Base-by-base conservation (phyloP, 2,888 invertebrate genomes). In the Polydrusus tereticollis region DNA sequence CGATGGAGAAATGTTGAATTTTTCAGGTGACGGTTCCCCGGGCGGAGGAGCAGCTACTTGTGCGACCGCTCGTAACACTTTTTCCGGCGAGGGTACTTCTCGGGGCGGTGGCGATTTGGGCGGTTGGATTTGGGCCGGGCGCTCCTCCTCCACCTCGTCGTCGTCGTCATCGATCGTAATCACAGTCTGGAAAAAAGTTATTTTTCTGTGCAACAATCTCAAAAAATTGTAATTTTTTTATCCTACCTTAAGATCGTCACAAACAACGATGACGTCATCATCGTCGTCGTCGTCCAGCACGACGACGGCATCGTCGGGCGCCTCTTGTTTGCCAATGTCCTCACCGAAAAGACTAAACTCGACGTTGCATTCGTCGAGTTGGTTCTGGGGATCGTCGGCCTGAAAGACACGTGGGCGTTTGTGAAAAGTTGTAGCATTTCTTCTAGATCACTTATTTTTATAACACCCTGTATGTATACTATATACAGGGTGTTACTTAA, bases 271-370 rank as follows among this genome's bases (percentile, higher is more conserved):
- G 10, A 60, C 60, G 41, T 60, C 60, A 10, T 60, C 60, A 10
- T 60, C 60, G 16, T 43, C 43, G 6, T 59, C 59, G n/a, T 60
- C 60, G 21, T 60, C 60, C 45, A 60, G 45, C 4, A 60, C 21
- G 4, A 60, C 45, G n/a, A 60, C 29, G 12, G 41, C n/a, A 14
- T 41, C 43, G 14, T 26, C 41, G 1, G 60, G n/a, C 0, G 29
- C 1, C 16, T 55, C 52, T 10, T 16, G 16, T 6, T 60, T 60
- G 12, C 23, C 14, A 26, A 43, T 16, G 18, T 26, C 43, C 12
- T 43, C 60, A 16, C 23, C 45, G 14, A 60, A 60, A 7, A 59
- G 20, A 0, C 26, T 26, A 16, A 55, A 16, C 0, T 29, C 52
- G 14, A 7, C 10, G 3, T 16, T 47, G 12, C 2, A 21, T n/a